Evolutionary conservation across 1,140 invertebrate species (phyloP).

Genomic region (Protaetia brevitarsis): DNA sequence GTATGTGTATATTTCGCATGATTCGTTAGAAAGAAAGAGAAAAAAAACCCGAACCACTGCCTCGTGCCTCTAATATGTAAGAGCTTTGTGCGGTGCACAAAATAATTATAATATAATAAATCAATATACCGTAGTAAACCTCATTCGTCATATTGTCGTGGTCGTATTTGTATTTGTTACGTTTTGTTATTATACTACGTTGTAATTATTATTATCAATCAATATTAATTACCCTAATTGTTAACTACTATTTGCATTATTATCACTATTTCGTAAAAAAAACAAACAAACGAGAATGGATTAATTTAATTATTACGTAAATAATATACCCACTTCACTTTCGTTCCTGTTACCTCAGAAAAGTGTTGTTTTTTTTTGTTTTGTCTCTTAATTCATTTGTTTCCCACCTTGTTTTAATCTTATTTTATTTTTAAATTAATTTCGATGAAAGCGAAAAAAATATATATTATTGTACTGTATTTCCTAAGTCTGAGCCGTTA

Average conservation of each 20-base stretch:
- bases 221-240: too few relatives aligned
- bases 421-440: not conserved
- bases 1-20: constrained; percentile 4
- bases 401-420: constrained; percentile 5
- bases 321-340: too few relatives aligned
- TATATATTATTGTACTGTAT: constrained; percentile 36
- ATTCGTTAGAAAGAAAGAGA: not conserved
- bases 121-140: constrained; percentile 6
- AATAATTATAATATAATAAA: not conserved
- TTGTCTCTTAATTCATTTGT: too few relatives aligned
- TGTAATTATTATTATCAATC: too few relatives aligned
- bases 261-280: too few relatives aligned
- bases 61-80: not conserved
- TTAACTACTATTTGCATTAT: too few relatives aligned
- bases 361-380: too few relatives aligned
- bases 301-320: too few relatives aligned
- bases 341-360: too few relatives aligned
- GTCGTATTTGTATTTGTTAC: constrained; percentile 21
- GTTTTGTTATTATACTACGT: too few relatives aligned
- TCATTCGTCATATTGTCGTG: constrained; percentile 18
- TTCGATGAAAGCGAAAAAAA: not conserved
- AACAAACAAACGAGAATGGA: too few relatives aligned
- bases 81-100: constrained; percentile 10
- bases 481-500: constrained; percentile 41
- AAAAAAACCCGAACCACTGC: constrained; percentile 1